Conservation (phyloP, 2,797 vertebrate genomes). For the Gymnoscopelus microlampas region DNA sequence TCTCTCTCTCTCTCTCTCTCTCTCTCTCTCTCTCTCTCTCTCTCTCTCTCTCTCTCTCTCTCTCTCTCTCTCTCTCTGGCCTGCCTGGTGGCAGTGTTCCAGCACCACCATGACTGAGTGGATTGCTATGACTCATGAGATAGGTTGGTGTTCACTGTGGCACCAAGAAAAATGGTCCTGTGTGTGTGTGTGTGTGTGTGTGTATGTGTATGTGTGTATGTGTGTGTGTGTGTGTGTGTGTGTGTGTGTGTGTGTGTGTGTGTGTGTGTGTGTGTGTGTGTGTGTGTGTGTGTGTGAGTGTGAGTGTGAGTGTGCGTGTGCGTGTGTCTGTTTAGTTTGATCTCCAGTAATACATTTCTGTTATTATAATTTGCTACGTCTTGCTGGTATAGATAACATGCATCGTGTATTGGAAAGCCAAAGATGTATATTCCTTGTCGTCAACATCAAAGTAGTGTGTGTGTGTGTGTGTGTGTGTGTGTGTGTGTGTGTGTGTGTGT, state of each 20-base stretch:
- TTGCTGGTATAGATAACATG: slow-evolving; percentile 24
- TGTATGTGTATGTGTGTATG: slow-evolving; percentile 38
- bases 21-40: slow-evolving; percentile 10
- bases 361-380: slow-evolving; percentile 43
- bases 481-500: background rate
- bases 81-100: slow-evolving; percentile 64
- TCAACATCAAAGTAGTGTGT: slow-evolving; percentile 1
- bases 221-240: slow-evolving; percentile 41
- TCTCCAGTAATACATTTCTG: slow-evolving; percentile 37
- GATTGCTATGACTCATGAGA: slow-evolving; percentile 78
- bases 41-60: slow-evolving; percentile 5
- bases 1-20: slow-evolving; percentile 8
- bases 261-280: background rate
- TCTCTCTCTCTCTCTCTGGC: slow-evolving; percentile 9
- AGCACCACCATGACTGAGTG: slow-evolving; percentile 76
- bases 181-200: slow-evolving; percentile 27
- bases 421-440: slow-evolving; percentile 21
- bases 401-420: slow-evolving; percentile 23
- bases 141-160: slow-evolving; percentile 73
- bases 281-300: slow-evolving; percentile 15
- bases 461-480: slow-evolving; percentile 14
- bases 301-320: slow-evolving; percentile 40
- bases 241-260: slow-evolving; percentile 11
- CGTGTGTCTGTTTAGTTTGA: slow-evolving; percentile 33
- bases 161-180: slow-evolving; percentile 70